phyloP scores from a whole-genome alignment of 2,888 invertebrate genomes.

The Xestia ashworthii region DNA sequence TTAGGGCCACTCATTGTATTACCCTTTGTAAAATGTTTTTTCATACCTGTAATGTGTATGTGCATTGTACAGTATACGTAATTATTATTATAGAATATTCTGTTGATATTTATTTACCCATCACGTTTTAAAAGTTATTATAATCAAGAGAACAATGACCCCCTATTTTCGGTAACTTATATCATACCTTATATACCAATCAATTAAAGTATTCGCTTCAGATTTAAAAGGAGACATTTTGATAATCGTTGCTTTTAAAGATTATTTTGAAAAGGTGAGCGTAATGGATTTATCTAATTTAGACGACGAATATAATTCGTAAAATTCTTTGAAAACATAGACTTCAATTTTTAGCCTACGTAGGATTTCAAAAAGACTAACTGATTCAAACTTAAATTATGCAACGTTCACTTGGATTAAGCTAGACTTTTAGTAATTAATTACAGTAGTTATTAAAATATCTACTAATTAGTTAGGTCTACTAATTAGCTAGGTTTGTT shows the following conservation, averaged over 20 bases:
- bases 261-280: background rate
- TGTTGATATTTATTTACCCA: no score
- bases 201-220: constrained; percentile 7
- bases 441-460: constrained; percentile 12
- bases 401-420: constrained; percentile 2
- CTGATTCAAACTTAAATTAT: constrained; percentile 12
- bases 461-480: background rate
- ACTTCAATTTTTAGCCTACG: background rate
- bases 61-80: no score
- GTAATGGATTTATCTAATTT: constrained; percentile 31
- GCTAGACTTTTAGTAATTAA: constrained; percentile 1
- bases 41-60: no score
- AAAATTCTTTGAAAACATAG: background rate
- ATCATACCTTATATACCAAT: constrained; percentile 14
- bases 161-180: background rate
- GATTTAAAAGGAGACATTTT: background rate
- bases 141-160: background rate
- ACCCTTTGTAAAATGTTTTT: no score
- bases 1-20: no score
- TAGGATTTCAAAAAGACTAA: background rate
- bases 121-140: background rate
- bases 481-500: no score
- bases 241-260: background rate
- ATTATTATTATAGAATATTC: no score
- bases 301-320: background rate